Percentiles rank a stretch among this genome's conserved stretches.
These are phyloP conservation scores for Podargus strigoides DNA, from an alignment of 2,797 vertebrate genomes.

Conservation along the genomic window DNA sequence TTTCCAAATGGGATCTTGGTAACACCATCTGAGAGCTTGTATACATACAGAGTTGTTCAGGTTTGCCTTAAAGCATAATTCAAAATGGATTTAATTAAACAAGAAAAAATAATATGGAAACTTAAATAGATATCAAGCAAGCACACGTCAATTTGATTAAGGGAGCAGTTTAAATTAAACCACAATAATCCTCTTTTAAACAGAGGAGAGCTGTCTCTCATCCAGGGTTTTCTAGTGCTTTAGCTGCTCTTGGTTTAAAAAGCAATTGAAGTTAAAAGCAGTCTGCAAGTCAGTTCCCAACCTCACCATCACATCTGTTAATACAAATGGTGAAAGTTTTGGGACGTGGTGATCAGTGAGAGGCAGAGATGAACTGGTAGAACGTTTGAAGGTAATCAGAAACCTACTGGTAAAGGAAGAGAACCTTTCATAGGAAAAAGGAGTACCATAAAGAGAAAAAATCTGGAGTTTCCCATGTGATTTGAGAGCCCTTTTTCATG, in stretches of 20 bases:
- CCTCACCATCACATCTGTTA: neutral
- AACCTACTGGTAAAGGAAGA: neutral
- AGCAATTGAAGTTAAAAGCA: neutral
- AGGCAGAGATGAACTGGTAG: neutral
- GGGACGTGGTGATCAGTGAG: neutral
- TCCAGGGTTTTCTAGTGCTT: neutral
- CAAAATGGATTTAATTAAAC: constrained; percentile 33
- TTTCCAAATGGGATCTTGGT: constrained; percentile 50
- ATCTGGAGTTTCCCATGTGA: neutral
- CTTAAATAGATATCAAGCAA: constrained; percentile 29
- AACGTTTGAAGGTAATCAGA: neutral
- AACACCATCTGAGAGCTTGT: constrained; percentile 46
- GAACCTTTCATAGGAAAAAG: neutral
- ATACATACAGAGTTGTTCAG: neutral
- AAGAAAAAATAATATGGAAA: constrained; percentile 7
- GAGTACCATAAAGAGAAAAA: neutral
- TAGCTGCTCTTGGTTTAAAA: neutral
- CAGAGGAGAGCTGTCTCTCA: neutral
- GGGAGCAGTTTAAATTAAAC: constrained; percentile 14
- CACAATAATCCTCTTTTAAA: constrained; percentile 21
- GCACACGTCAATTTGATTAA: constrained; percentile 30
- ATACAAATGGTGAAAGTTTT: neutral
- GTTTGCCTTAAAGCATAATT: constrained; percentile 30
- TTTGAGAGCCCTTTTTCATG: neutral
- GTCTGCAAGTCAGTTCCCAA: neutral